Conservation (phyloP, 2,888 invertebrate genomes). For the Polymixis lichenea region DNA sequence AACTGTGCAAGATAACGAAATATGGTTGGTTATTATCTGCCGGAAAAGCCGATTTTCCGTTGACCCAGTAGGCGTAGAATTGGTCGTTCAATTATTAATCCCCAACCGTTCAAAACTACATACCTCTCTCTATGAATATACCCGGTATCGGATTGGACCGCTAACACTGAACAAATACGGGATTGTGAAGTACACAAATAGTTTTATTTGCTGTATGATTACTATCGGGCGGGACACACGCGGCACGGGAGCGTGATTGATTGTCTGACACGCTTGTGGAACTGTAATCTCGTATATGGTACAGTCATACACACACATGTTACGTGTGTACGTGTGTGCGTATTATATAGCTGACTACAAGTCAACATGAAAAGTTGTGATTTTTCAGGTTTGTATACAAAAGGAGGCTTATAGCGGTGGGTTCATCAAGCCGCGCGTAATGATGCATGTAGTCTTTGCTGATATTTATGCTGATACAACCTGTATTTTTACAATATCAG, state of each 20-base stretch:
- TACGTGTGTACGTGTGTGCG: not conserved
- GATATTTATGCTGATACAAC: not conserved
- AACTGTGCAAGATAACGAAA: slow-evolving; percentile 11
- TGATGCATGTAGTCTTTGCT: not conserved
- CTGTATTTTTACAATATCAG: not conserved
- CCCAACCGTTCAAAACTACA: slow-evolving; percentile 32
- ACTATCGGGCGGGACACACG: slow-evolving; percentile 52
- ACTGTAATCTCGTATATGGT: slow-evolving; percentile 51
- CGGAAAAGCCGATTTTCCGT: slow-evolving; percentile 9
- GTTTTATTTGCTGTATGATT: slow-evolving; percentile 60
- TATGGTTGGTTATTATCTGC: slow-evolving; percentile 22
- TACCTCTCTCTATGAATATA: slow-evolving; percentile 27
- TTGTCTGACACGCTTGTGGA: slow-evolving; percentile 61
- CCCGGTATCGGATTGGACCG: slow-evolving; percentile 22
- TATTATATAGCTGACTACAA: slow-evolving; percentile 23
- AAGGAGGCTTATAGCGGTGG: not conserved
- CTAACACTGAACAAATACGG: slow-evolving; percentile 54
- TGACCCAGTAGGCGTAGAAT: slow-evolving; percentile 14
- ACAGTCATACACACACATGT: slow-evolving; percentile 19
- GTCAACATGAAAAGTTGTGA: slow-evolving; percentile 6
- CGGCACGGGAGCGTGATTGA: slow-evolving; percentile 57
- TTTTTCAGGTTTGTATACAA: slow-evolving; percentile 30
- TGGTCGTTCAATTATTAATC: slow-evolving; percentile 13
- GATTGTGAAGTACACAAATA: slow-evolving; percentile 50
- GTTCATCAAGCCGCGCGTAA: not conserved